Conservation (phyloP, 2,888 invertebrate genomes). For the Thalpophila matura region DNA sequence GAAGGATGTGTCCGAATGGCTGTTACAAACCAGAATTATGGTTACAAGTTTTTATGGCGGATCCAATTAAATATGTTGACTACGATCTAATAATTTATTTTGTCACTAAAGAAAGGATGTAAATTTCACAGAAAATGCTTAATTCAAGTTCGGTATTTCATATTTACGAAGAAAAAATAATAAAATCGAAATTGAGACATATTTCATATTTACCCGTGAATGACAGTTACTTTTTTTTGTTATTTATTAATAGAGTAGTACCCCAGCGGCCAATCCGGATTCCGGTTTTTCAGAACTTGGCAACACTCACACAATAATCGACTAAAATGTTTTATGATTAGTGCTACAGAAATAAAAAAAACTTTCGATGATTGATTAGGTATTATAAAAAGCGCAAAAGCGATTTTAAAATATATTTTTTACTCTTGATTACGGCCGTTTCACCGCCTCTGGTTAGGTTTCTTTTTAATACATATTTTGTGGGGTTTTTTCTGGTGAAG, state of each 20-base stretch:
- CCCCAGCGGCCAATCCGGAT: too few species aligned
- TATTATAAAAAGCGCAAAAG: too few species aligned
- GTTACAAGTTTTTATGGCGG: conserved; percentile 25
- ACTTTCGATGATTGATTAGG: too few species aligned
- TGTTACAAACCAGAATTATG: conserved; percentile 48
- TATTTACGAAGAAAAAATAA: conserved; percentile 43
- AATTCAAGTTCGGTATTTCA: conserved; percentile 16
- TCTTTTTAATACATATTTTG: too few species aligned
- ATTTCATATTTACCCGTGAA: conserved; percentile 54
- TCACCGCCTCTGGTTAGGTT: too few species aligned
- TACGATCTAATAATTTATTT: conserved; percentile 10
- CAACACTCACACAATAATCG: neutral
- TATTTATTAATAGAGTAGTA: conserved; percentile 28
- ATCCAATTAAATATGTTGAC: conserved; percentile 19
- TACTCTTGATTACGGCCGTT: too few species aligned
- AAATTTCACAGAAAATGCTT: conserved; percentile 6
- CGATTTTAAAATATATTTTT: too few species aligned
- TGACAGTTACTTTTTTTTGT: conserved; percentile 46
- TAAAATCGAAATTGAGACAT: neutral
- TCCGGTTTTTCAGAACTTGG: neutral
- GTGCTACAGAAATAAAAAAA: neutral
- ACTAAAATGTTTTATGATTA: conserved; percentile 10
- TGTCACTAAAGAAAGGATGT: neutral
- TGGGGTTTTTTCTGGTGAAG: too few species aligned
- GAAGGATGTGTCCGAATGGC: conserved; percentile 56